phyloP scores from a whole-genome alignment of 2,113 vertebrate genomes.

The Sphaerodactylus townsendi region DNA sequence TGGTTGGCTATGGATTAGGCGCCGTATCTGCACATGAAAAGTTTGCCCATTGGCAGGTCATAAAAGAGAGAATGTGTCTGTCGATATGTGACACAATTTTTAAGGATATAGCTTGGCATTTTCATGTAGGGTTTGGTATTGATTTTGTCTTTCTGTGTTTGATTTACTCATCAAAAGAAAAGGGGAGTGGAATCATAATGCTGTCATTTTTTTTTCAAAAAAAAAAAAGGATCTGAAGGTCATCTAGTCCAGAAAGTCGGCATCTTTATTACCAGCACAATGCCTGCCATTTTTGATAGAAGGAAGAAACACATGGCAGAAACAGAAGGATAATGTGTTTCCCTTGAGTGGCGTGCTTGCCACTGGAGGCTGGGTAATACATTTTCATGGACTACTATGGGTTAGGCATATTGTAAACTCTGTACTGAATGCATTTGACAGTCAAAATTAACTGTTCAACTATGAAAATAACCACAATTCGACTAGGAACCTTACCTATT shows the following conservation, averaged over 20 bases:
- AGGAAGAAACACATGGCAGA: neutral
- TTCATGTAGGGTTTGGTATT: neutral
- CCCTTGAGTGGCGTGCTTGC: neutral
- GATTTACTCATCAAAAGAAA: neutral
- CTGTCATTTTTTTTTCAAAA: neutral
- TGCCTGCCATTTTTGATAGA: neutral
- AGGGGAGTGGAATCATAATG: too few relatives aligned
- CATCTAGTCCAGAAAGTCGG: neutral
- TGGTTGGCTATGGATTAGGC: constrained; percentile 31
- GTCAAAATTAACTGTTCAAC: too few relatives aligned
- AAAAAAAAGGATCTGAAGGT: neutral
- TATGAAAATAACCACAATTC: too few relatives aligned
- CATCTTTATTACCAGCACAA: neutral
- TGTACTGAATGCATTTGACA: too few relatives aligned
- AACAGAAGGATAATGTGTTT: neutral
- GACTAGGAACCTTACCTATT: too few relatives aligned
- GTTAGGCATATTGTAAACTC: too few relatives aligned
- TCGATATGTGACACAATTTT: neutral
- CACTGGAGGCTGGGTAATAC: neutral
- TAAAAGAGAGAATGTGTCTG: constrained; percentile 35
- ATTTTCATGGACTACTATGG: too few relatives aligned
- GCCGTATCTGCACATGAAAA: constrained; percentile 19
- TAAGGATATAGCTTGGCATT: neutral
- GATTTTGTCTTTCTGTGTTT: constrained; percentile 15
- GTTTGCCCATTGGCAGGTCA: constrained; percentile 31